Conservation (phyloP, 1,140 invertebrate genomes). For the Pectinophora gossypiella region DNA sequence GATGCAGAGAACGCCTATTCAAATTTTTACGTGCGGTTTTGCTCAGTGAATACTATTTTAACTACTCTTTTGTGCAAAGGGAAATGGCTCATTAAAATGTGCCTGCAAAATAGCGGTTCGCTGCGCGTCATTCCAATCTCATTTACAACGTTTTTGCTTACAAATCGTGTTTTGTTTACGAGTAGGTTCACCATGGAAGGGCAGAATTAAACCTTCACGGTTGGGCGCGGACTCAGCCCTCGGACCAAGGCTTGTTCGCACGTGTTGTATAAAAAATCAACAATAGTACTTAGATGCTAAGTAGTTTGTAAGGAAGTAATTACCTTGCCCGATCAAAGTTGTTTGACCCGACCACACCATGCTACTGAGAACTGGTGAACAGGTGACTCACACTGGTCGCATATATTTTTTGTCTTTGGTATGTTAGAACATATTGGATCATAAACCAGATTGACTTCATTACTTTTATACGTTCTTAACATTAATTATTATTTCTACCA, state of each 20-base stretch:
- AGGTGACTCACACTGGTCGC: not conserved
- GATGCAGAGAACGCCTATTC: no score
- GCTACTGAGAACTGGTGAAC: not conserved
- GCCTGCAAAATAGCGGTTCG: no score
- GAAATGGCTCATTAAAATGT: no score
- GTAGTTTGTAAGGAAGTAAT: constrained; percentile 30
- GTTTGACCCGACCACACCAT: constrained; percentile 20
- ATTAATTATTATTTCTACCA: no score
- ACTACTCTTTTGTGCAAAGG: no score
- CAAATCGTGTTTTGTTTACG: not conserved
- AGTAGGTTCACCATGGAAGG: constrained; percentile 14
- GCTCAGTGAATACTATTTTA: no score
- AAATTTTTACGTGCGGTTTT: no score
- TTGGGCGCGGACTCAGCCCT: constrained; percentile 23
- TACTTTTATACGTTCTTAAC: no score
- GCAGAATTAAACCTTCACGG: constrained; percentile 28
- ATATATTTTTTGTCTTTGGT: not conserved
- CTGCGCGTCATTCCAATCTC: not conserved
- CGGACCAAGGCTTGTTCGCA: constrained; percentile 20
- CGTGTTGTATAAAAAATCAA: constrained; percentile 27
- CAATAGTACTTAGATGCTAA: constrained; percentile 10
- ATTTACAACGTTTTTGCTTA: not conserved
- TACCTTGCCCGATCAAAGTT: constrained; percentile 20
- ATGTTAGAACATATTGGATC: not conserved
- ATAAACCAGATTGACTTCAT: no score